Conservation (phyloP, 2,888 invertebrate species). For the Dendrolimus pini region DNA sequence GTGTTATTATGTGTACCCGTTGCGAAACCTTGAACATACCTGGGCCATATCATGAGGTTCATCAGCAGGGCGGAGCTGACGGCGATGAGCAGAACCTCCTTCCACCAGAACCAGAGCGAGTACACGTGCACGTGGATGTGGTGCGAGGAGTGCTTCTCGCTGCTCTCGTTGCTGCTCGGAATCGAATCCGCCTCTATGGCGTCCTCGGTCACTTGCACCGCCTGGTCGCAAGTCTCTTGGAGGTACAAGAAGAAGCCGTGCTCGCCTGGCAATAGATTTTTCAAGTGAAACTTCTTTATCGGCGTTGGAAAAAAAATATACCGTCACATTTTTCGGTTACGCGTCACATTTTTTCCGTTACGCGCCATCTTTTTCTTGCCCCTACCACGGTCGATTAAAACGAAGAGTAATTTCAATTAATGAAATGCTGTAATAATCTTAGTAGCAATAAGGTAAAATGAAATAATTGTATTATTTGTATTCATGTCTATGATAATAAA, state of each 20-base stretch:
- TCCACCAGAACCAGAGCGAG: constrained; percentile 86
- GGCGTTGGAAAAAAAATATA: too few relatives aligned
- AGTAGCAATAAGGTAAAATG: too few relatives aligned
- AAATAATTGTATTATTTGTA: too few relatives aligned
- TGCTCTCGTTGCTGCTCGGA: constrained; percentile 41
- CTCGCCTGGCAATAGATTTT: constrained; percentile 66
- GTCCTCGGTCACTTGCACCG: constrained; percentile 51
- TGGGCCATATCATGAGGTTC: constrained; percentile 80
- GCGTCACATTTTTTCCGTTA: too few relatives aligned
- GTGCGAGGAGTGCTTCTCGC: constrained; percentile 73
- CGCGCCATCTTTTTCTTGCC: too few relatives aligned
- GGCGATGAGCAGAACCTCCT: constrained; percentile 86
- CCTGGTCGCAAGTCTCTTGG: constrained; percentile 66
- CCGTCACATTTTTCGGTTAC: too few relatives aligned
- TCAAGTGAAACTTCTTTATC: too few relatives aligned
- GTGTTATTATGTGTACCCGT: too few relatives aligned
- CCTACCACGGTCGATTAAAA: too few relatives aligned
- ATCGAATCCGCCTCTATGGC: constrained; percentile 31
- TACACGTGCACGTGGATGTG: constrained; percentile 83
- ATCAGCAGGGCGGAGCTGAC: constrained; percentile 83
- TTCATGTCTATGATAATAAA: too few relatives aligned
- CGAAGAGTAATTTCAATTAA: too few relatives aligned
- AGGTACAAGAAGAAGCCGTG: constrained; percentile 86
- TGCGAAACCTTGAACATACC: constrained; percentile 12
- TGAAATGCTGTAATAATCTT: too few relatives aligned